These are phyloP conservation scores for Dromas ardeola DNA, from an alignment of 2,113 vertebrate species.

Conservation along the genomic window DNA sequence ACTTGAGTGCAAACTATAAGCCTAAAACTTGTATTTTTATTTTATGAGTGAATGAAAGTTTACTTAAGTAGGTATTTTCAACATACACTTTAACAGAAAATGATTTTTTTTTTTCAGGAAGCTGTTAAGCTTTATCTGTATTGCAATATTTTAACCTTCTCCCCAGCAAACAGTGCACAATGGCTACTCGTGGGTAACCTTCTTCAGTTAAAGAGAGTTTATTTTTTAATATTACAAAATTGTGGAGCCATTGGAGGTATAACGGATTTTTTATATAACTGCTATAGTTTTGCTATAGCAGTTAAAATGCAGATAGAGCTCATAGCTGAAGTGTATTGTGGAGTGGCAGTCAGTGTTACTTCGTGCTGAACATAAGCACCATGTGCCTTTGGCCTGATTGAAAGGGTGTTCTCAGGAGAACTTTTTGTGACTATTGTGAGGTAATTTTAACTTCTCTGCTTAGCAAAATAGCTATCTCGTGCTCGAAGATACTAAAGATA, in stretches of 20 bases:
- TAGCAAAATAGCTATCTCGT: not conserved
- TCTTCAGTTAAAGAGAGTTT: conserved; percentile 16
- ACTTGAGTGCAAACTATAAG: not conserved
- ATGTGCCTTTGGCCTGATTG: conserved; percentile 48
- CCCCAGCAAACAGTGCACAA: not conserved
- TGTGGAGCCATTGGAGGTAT: conserved; percentile 17
- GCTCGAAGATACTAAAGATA: not conserved
- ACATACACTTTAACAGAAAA: not conserved
- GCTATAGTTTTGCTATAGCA: conserved; percentile 53
- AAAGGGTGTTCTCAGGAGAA: not conserved
- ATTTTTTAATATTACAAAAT: not conserved
- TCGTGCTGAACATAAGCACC: conserved; percentile 34
- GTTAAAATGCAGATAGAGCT: conserved; percentile 71
- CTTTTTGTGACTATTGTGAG: conserved; percentile 6
- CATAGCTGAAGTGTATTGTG: conserved; percentile 52
- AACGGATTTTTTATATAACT: too few relatives aligned
- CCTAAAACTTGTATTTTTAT: not conserved
- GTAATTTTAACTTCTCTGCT: conserved; percentile 6
- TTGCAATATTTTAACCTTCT: not conserved
- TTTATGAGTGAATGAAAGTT: not conserved
- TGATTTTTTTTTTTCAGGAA: not conserved
- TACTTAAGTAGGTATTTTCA: not conserved
- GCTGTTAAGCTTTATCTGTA: not conserved
- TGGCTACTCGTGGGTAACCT: not conserved
- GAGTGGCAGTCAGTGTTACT: conserved; percentile 60